Conservation (phyloP, 2,113 vertebrate genomes). For the Pedionomus torquatus region DNA sequence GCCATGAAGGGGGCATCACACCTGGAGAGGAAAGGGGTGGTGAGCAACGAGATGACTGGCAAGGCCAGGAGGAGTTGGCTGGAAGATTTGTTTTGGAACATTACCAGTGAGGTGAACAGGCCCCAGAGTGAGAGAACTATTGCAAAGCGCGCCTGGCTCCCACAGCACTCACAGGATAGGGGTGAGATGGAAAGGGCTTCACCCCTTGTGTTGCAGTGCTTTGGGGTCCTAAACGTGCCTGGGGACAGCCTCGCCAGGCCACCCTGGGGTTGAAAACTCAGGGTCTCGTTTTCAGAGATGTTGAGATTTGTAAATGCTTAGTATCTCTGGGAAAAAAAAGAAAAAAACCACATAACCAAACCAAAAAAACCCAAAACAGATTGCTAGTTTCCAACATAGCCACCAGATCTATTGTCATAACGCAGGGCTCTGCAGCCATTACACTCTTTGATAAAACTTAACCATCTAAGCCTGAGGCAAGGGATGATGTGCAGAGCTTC, state of each 20-base stretch:
- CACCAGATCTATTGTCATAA: neutral
- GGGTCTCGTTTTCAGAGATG: neutral
- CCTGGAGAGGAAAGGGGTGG: neutral
- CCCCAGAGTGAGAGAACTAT: neutral
- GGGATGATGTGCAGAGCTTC: conserved; percentile 3
- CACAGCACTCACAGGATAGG: fast-evolving
- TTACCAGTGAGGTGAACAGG: neutral
- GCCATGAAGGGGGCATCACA: neutral
- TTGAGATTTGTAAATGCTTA: neutral
- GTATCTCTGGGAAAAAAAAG: neutral
- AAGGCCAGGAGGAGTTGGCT: neutral
- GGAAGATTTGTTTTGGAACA: neutral
- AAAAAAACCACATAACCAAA: neutral
- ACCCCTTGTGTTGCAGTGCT: neutral
- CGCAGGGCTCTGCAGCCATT: neutral
- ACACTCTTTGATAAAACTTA: neutral
- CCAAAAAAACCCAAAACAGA: neutral
- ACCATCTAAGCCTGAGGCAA: conserved; percentile 10
- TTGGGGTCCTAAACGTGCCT: neutral
- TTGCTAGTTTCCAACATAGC: neutral
- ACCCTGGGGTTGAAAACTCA: neutral
- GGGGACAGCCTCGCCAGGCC: neutral
- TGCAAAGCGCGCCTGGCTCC: fast-evolving
- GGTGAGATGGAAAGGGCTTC: neutral
- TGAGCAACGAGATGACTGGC: neutral